These are phyloP conservation scores for Hedychridium roseum DNA, from an alignment of 2,888 invertebrate species.

Conservation along the genomic window DNA sequence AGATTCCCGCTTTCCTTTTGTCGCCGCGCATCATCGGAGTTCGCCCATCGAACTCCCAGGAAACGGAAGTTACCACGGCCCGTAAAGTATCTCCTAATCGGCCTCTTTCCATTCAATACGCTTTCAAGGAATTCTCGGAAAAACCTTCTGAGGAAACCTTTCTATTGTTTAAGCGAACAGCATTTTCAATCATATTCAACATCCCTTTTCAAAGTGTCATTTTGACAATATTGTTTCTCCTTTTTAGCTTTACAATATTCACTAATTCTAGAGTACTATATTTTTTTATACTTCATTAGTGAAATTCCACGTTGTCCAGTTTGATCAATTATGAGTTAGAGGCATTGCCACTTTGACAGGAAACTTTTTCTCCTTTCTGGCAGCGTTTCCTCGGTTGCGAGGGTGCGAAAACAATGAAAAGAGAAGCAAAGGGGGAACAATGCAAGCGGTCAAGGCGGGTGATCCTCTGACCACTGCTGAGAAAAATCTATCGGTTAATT, in stretches of 20 bases:
- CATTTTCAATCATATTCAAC: background rate
- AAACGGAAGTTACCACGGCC: too few relatives aligned
- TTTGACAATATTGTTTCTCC: too few relatives aligned
- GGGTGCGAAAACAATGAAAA: conserved; percentile 43
- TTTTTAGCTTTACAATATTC: too few relatives aligned
- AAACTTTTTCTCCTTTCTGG: conserved; percentile 24
- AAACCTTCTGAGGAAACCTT: too few relatives aligned
- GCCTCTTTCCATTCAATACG: too few relatives aligned
- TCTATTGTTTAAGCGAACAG: background rate
- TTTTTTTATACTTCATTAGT: too few relatives aligned
- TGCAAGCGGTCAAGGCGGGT: conserved; percentile 19
- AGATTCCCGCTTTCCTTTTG: conserved; percentile 13
- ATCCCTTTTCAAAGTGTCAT: background rate
- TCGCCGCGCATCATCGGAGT: conserved; percentile 8
- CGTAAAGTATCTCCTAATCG: too few relatives aligned
- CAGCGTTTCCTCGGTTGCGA: conserved; percentile 16
- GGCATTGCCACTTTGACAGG: conserved; percentile 26
- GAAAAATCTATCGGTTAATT: conserved; percentile 42
- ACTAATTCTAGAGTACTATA: too few relatives aligned
- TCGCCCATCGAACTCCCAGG: background rate
- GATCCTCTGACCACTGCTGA: conserved; percentile 22
- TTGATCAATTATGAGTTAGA: conserved; percentile 31
- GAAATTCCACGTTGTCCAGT: conserved; percentile 30
- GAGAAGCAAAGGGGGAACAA: conserved; percentile 30
- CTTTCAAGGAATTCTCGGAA: too few relatives aligned